phyloP scores from a whole-genome alignment of 2,888 invertebrate species.

The Electrophaes corylata region DNA sequence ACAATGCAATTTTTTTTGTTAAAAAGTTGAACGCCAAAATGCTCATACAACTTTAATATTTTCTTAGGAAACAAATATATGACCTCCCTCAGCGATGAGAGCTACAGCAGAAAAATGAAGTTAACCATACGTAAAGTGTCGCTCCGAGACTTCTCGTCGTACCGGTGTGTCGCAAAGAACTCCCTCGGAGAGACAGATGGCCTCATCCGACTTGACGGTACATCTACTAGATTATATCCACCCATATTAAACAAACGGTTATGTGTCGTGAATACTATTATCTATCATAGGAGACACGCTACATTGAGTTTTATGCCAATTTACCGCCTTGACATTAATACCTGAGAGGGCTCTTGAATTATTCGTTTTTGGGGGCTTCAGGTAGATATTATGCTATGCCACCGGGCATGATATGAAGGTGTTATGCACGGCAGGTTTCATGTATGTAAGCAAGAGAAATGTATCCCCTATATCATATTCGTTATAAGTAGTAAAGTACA shows the following conservation, averaged over 20 bases:
- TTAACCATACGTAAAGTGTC: conserved; percentile 93
- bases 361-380: conserved; percentile 20
- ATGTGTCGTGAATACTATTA: conserved; percentile 35
- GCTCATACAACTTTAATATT: not conserved
- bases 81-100: conserved; percentile 91
- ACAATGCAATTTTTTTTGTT: too few relatives aligned
- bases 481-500: too few relatives aligned
- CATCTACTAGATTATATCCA: conserved; percentile 56
- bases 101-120: conserved; percentile 96
- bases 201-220: conserved; percentile 94
- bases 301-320: conserved; percentile 37
- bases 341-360: conserved; percentile 25
- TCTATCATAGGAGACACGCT: conserved; percentile 34
- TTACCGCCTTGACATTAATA: conserved; percentile 29
- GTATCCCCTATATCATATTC: too few relatives aligned
- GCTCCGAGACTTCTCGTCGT: conserved; percentile 92
- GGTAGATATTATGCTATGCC: conserved; percentile 13
- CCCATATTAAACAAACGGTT: conserved; percentile 38
- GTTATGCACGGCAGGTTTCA: conserved; percentile 10
- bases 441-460: too few relatives aligned
- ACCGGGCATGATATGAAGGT: conserved; percentile 7
- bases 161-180: conserved; percentile 96
- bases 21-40: not conserved
- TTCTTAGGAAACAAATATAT: conserved; percentile 93
- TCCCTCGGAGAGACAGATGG: conserved; percentile 96